Evolutionary conservation across 1,140 invertebrate species (phyloP).

Genomic region (Arctopsyche grandis): DNA sequence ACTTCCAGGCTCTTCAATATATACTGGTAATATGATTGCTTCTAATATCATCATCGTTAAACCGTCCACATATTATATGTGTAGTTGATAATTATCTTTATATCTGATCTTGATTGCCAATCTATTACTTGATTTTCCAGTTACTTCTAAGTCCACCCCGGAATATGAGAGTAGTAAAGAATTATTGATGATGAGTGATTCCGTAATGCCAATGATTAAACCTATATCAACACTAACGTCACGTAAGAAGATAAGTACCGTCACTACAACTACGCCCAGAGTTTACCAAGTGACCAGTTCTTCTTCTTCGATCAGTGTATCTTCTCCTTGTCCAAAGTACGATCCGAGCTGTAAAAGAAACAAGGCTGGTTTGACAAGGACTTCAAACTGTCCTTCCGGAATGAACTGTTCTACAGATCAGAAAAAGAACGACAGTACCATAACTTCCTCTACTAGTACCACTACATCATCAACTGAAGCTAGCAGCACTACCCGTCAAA

Average conservation of each 20-base stretch:
- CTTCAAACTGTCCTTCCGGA: conserved; percentile 14
- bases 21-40: conserved; percentile 13
- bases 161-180: conserved; percentile 61
- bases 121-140: conserved; percentile 43
- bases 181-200: conserved; percentile 64
- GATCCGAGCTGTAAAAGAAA: conserved; percentile 47
- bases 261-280: conserved; percentile 56
- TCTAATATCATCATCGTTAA: not conserved
- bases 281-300: conserved; percentile 55
- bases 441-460: conserved; percentile 26
- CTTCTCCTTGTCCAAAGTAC: conserved; percentile 27
- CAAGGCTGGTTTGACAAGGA: not conserved
- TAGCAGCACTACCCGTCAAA: not conserved
- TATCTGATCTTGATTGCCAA: not conserved
- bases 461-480: conserved; percentile 19
- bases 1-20: conserved; percentile 28
- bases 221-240: conserved; percentile 59
- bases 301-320: conserved; percentile 42
- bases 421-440: conserved; percentile 14
- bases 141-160: conserved; percentile 42
- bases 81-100: not conserved
- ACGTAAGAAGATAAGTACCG: conserved; percentile 50
- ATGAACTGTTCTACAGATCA: conserved; percentile 32
- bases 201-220: conserved; percentile 56
- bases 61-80: not conserved